phyloP scores from a whole-genome alignment of 2,888 invertebrate species.

The Pristionchus exspectatus region DNA sequence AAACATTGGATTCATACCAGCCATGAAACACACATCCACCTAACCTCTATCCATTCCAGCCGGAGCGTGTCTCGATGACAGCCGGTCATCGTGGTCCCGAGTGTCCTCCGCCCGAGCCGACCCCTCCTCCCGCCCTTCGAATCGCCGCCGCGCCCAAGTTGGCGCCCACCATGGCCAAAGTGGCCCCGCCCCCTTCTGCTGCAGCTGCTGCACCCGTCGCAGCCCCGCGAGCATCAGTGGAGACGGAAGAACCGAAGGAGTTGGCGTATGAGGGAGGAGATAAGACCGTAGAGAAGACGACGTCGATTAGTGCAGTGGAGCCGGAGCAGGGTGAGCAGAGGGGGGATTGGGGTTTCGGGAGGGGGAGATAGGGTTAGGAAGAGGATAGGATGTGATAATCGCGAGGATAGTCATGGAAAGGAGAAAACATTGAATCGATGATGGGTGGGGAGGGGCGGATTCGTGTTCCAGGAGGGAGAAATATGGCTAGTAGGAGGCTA shows the following conservation, averaged over 20 bases:
- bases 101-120: conserved; percentile 69
- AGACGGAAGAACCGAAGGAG: conserved; percentile 4
- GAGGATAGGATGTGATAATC: neutral
- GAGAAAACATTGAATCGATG: no score
- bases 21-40: neutral
- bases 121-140: conserved; percentile 58
- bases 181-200: conserved; percentile 38
- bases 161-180: no score
- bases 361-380: neutral
- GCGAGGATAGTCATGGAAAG: no score
- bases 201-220: conserved; percentile 33
- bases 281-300: neutral
- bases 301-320: neutral
- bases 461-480: no score
- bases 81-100: conserved; percentile 56
- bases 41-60: conserved; percentile 43
- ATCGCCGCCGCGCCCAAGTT: neutral
- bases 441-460: no score
- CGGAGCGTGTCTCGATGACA: conserved; percentile 62
- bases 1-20: no score
- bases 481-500: no score
- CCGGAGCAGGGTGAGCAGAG: conserved; percentile 23
- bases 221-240: neutral
- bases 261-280: conserved; percentile 4
- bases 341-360: neutral